A percentile compares a stretch with the other conserved stretches of the same genome.
Evolutionary conservation across 2,888 invertebrate genomes (phyloP).

Genomic region (Microplitis manilae): DNA sequence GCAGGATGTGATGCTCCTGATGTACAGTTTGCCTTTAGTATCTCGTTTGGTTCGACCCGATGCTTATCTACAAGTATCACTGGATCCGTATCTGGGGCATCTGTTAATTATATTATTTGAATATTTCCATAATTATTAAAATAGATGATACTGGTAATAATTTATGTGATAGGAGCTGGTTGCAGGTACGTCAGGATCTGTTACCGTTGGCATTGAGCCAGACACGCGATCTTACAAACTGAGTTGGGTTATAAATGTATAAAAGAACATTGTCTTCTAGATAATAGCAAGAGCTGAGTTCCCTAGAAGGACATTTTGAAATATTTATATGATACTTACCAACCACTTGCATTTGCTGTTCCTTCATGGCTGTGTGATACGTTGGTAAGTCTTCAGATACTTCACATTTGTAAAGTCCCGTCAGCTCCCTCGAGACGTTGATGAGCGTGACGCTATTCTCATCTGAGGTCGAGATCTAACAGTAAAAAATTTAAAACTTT

Average conservation of each 20-base stretch:
- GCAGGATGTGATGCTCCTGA: constrained; percentile 67
- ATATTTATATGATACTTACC: constrained; percentile 71
- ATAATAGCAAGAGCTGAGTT: too few relatives aligned
- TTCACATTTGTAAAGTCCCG: constrained; percentile 82
- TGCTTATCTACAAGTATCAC: constrained; percentile 64
- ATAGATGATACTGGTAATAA: neutral
- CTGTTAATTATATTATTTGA: constrained; percentile 62
- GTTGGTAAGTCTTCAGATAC: constrained; percentile 81
- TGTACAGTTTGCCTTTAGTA: constrained; percentile 67
- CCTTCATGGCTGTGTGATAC: constrained; percentile 79
- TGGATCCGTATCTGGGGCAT: constrained; percentile 68
- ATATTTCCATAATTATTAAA: neutral
- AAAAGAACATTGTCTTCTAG: constrained; percentile 1
- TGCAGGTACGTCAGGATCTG: too few relatives aligned
- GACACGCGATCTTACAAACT: constrained; percentile 41
- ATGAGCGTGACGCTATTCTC: constrained; percentile 79
- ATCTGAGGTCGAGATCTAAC: constrained; percentile 79
- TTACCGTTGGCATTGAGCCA: constrained; percentile 50
- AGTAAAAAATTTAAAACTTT: constrained; percentile 44
- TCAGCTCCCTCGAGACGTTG: constrained; percentile 78
- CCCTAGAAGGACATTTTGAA: neutral
- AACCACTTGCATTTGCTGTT: constrained; percentile 78
- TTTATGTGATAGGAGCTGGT: too few relatives aligned
- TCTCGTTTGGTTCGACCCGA: constrained; percentile 64
- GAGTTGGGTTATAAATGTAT: neutral